These are phyloP conservation scores for Danaus melanippus DNA, from an alignment of 1,140 invertebrate species.

Conservation along the genomic window DNA sequence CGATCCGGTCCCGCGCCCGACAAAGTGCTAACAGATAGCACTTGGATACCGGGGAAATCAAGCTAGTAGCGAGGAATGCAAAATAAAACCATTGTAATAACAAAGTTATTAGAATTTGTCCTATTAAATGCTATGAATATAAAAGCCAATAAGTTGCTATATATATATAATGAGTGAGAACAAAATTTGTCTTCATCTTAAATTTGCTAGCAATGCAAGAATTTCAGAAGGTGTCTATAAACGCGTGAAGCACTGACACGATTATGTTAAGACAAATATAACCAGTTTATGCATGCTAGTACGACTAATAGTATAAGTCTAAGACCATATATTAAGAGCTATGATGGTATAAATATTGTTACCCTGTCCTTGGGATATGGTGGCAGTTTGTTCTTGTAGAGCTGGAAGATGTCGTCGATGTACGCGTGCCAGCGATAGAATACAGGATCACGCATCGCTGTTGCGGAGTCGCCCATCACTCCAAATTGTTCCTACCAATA, in stretches of 20 bases:
- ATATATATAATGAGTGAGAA: no score
- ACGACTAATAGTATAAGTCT: no score
- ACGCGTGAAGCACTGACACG: no score
- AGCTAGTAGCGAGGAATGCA: constrained; percentile 62
- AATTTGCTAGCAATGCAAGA: no score
- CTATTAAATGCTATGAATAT: no score
- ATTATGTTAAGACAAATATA: neutral
- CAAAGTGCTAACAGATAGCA: constrained; percentile 71
- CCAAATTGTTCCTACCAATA: constrained; percentile 72
- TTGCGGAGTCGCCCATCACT: constrained; percentile 79
- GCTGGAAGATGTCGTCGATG: constrained; percentile 84
- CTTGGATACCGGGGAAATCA: constrained; percentile 75
- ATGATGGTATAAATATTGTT: constrained; percentile 1
- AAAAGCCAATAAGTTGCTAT: no score
- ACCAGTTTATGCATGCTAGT: no score
- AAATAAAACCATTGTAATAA: neutral
- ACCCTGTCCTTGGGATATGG: constrained; percentile 41
- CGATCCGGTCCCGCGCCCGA: constrained; percentile 71
- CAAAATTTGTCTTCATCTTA: no score
- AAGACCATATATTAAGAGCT: no score
- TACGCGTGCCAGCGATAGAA: constrained; percentile 90
- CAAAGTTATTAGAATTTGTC: no score
- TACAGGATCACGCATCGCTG: constrained; percentile 83
- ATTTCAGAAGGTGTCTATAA: no score
- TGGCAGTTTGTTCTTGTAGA: constrained; percentile 81